A percentile compares a stretch with the other conserved stretches of the same genome.
phyloP scores from a whole-genome alignment of 2,888 invertebrate species.

The Chloroclysta siterata region DNA sequence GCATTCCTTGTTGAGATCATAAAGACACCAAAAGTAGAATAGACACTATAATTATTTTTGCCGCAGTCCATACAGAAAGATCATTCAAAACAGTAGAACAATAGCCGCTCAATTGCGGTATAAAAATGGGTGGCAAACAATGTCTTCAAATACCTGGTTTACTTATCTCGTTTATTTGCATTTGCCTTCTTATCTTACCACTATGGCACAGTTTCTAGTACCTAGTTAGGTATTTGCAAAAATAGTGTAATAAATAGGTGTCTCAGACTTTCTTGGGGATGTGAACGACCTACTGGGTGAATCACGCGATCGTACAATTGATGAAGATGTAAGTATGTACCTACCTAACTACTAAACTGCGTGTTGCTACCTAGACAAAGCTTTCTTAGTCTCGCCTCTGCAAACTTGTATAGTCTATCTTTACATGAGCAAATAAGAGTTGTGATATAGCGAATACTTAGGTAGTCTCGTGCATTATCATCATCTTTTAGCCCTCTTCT shows the following conservation, averaged over 20 bases:
- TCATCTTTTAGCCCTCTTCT: too few species aligned
- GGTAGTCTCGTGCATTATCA: too few species aligned
- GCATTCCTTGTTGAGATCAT: background rate
- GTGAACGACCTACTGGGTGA: slow-evolving; percentile 31
- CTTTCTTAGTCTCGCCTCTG: slow-evolving; percentile 21
- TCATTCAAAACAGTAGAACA: slow-evolving; percentile 10
- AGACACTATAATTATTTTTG: slow-evolving; percentile 1
- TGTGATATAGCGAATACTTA: too few species aligned
- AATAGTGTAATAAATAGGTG: slow-evolving; percentile 12
- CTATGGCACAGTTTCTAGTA: slow-evolving; percentile 26
- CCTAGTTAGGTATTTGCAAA: slow-evolving; percentile 9
- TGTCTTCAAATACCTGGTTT: slow-evolving; percentile 10
- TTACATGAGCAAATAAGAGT: slow-evolving; percentile 4
- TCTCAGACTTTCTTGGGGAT: slow-evolving; percentile 15
- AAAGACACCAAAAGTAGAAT: slow-evolving; percentile 1
- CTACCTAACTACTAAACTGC: background rate
- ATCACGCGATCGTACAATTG: slow-evolving; percentile 27
- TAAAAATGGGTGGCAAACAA: slow-evolving; percentile 14
- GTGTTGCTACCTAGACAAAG: slow-evolving; percentile 26
- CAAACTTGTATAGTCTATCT: slow-evolving; percentile 10
- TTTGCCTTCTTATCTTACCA: slow-evolving; percentile 26
- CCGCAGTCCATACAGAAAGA: background rate
- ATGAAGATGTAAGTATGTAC: slow-evolving; percentile 9
- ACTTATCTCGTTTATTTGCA: slow-evolving; percentile 22
- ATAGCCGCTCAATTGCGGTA: slow-evolving; percentile 3